Evolutionary conservation across 2,113 vertebrate genomes (phyloP).

Genomic region (Vicugna pacos): DNA sequence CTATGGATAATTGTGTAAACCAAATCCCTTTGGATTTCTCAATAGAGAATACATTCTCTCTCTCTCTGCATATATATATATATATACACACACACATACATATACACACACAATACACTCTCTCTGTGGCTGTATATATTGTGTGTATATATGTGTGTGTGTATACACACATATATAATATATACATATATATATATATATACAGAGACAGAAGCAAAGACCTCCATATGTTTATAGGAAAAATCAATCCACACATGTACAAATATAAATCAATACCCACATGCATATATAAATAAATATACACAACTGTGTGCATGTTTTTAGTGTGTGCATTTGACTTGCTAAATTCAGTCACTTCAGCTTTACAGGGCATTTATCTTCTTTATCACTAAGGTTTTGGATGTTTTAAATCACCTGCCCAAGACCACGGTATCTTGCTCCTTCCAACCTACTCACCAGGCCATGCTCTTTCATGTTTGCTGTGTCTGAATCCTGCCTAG

Average conservation of each 20-base stretch:
- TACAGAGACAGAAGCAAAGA: neutral
- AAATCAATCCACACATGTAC: neutral
- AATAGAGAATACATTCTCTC: neutral
- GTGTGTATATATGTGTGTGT: no score
- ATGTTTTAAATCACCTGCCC: no score
- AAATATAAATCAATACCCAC: neutral
- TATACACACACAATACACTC: neutral
- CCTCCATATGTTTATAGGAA: neutral
- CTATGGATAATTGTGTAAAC: neutral
- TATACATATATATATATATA: neutral
- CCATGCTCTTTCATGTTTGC: no score
- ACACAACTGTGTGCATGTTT: accelerated
- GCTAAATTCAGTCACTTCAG: neutral
- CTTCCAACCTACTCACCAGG: accelerated
- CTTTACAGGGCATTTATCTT: neutral
- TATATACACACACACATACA: no score
- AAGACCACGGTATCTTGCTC: accelerated
- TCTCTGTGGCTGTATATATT: neutral
- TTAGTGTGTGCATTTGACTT: accelerated
- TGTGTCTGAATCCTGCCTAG: accelerated
- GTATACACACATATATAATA: no score
- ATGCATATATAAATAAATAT: neutral
- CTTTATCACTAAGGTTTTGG: neutral
- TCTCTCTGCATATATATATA: no score
- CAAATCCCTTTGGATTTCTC: neutral